Evolutionary conservation across 2,888 invertebrate genomes (phyloP).

Genomic region (Allygus modestus): DNA sequence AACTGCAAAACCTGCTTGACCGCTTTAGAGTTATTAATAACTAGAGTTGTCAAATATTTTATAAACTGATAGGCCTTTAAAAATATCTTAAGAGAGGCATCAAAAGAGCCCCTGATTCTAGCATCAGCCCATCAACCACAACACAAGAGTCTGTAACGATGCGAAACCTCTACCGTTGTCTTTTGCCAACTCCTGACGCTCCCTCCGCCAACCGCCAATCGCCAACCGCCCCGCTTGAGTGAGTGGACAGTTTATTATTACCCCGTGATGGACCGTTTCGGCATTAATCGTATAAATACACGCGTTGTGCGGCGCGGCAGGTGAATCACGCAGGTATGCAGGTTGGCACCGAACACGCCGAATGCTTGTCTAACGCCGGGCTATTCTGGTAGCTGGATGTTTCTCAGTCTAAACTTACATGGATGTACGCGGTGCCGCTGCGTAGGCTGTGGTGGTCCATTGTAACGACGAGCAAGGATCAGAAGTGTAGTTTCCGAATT

Average conservation of each 20-base stretch:
- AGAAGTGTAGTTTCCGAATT: too few species aligned
- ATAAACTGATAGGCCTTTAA: too few species aligned
- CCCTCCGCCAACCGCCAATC: too few species aligned
- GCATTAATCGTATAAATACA: conserved; percentile 34
- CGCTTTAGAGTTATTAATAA: too few species aligned
- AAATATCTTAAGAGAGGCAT: too few species aligned
- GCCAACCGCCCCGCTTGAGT: too few species aligned
- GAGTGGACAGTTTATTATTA: not conserved
- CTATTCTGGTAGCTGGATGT: conserved; percentile 24
- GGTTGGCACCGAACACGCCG: not conserved
- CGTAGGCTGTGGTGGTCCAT: not conserved
- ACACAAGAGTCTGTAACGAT: not conserved
- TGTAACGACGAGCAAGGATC: too few species aligned
- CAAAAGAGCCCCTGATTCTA: too few species aligned
- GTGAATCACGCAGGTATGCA: conserved; percentile 38
- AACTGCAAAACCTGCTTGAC: too few species aligned
- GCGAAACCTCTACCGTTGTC: too few species aligned
- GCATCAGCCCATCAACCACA: not conserved
- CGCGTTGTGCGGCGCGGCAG: not conserved
- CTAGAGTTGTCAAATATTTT: too few species aligned
- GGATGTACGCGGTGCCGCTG: not conserved
- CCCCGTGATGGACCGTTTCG: not conserved
- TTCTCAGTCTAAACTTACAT: conserved; percentile 30
- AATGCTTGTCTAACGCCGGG: conserved; percentile 41
- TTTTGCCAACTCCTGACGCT: too few species aligned